Percentiles rank a stretch among this genome's conserved stretches.
phyloP scores from a whole-genome alignment of 53 echinoderm and acorn worm genomes.

The Pentamera pediparva region DNA sequence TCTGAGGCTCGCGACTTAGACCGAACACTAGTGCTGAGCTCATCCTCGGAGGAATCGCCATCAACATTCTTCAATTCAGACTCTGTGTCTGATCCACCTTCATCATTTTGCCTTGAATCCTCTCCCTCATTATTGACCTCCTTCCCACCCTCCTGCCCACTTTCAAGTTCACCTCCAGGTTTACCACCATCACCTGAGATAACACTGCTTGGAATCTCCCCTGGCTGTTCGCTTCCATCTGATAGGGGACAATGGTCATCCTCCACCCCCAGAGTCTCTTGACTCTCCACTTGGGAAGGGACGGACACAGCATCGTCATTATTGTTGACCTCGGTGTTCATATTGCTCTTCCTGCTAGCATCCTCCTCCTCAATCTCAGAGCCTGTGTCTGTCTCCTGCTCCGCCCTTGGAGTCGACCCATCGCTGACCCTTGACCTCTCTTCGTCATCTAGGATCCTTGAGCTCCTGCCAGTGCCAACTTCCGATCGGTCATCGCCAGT shows the following conservation, averaged over 20 bases:
- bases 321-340: too few species aligned
- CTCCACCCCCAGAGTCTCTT: too few species aligned
- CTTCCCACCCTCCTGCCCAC: background rate
- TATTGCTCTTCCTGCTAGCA: background rate
- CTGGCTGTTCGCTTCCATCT: too few species aligned
- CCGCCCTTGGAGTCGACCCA: too few species aligned
- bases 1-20: constrained; percentile 5
- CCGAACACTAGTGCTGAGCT: constrained; percentile 3
- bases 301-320: too few species aligned
- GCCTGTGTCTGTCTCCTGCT: background rate
- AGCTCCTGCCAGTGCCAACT: too few species aligned
- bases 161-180: background rate
- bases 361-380: background rate
- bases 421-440: background rate
- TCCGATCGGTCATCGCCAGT: too few species aligned
- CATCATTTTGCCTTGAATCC: background rate
- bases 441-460: too few species aligned
- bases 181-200: background rate
- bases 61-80: constrained; percentile 2
- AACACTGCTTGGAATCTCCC: too few species aligned
- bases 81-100: background rate
- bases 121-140: background rate
- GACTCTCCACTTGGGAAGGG: too few species aligned
- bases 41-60: constrained; percentile 11
- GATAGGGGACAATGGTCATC: too few species aligned